A percentile compares a stretch with the other conserved stretches of the same genome.
Conservation (phyloP, 2,888 invertebrate species). For the Candidula unifasciata region DNA sequence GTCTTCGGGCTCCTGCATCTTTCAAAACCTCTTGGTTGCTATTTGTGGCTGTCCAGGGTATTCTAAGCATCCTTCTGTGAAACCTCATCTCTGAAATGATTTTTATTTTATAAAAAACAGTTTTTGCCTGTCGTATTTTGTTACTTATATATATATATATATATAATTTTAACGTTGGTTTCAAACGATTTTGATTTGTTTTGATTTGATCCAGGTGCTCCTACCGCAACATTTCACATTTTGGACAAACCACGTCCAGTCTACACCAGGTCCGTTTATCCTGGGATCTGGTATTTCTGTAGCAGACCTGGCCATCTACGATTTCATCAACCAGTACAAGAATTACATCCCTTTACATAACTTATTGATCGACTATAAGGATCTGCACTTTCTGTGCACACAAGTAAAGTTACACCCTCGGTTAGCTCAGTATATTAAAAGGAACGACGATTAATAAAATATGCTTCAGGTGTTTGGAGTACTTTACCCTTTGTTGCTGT, state of each 20-base stretch:
- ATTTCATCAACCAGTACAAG: slow-evolving; percentile 40
- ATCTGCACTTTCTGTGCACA: not conserved
- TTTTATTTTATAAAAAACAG: no score
- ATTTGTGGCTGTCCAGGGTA: no score
- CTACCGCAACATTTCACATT: slow-evolving; percentile 24
- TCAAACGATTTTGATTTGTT: not conserved
- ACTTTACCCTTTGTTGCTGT: no score
- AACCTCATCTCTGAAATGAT: no score
- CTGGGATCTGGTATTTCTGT: slow-evolving; percentile 37
- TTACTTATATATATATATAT: no score
- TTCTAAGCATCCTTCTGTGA: no score
- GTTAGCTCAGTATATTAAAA: slow-evolving; percentile 20
- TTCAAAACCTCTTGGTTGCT: no score
- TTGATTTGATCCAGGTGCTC: slow-evolving; percentile 21
- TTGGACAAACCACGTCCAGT: slow-evolving; percentile 36
- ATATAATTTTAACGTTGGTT: no score
- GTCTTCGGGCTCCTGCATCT: no score
- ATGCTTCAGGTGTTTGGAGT: not conserved
- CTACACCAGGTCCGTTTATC: slow-evolving; percentile 31
- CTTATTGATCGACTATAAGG: slow-evolving; percentile 14
- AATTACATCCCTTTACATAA: slow-evolving; percentile 37
- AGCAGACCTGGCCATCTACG: slow-evolving; percentile 43
- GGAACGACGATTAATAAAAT: not conserved
- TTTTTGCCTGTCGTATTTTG: no score
- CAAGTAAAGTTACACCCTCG: slow-evolving; percentile 13